Conservation (phyloP, 2,797 vertebrate species). For the Hapalemur alaotrensis region DNA sequence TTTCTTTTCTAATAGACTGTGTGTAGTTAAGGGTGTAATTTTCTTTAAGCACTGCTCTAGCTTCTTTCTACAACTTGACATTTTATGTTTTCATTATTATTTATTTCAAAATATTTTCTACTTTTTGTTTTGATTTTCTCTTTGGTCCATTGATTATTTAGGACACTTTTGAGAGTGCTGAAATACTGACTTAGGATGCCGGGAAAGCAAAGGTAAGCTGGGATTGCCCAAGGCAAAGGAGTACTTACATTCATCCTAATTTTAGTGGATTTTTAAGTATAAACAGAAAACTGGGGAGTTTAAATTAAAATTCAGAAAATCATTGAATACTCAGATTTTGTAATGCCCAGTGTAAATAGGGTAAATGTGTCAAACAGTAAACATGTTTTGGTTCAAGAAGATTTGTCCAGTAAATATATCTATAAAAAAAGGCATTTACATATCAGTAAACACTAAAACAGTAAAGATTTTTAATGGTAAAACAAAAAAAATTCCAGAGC, state of each 20-base stretch:
- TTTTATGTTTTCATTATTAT: neutral
- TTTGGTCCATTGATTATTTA: neutral
- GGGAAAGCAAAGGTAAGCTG: neutral
- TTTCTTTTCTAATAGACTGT: neutral
- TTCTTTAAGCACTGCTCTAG: neutral
- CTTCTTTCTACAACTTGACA: neutral
- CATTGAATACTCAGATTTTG: neutral
- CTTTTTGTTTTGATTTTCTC: neutral
- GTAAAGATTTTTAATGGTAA: neutral
- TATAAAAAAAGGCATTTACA: neutral
- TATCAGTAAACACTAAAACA: neutral
- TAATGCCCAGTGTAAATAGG: neutral
- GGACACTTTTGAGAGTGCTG: neutral
- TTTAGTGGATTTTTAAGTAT: neutral
- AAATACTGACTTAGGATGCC: neutral
- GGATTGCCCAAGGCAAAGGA: neutral
- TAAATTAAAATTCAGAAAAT: neutral
- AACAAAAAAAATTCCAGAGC: neutral
- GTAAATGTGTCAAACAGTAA: neutral
- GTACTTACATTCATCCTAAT: neutral
- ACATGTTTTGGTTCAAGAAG: neutral
- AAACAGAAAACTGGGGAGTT: neutral
- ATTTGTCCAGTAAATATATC: neutral
- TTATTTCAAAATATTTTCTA: neutral
- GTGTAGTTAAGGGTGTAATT: neutral